Conservation (phyloP, 2,888 invertebrate species). For the Amphipyra tragopoginis region DNA sequence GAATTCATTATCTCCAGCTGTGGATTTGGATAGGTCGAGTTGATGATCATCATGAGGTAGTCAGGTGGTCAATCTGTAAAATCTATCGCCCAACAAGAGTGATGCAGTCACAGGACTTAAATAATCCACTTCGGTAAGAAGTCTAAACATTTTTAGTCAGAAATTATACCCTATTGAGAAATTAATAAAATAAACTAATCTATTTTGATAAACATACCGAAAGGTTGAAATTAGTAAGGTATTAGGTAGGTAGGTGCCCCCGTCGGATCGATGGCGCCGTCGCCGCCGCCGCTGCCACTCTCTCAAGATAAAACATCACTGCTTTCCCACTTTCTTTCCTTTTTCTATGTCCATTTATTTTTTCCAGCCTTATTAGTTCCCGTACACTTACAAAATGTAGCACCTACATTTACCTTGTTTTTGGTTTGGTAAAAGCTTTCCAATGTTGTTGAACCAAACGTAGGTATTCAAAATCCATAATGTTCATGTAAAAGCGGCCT, state of each 20-base stretch:
- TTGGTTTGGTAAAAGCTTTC: slow-evolving; percentile 38
- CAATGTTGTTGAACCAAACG: slow-evolving; percentile 22
- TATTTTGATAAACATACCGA: not conserved
- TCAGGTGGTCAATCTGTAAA: too few species aligned
- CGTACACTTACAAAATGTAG: slow-evolving; percentile 14
- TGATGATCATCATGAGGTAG: too few species aligned
- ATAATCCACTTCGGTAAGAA: too few species aligned
- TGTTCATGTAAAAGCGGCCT: slow-evolving; percentile 9
- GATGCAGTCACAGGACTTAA: too few species aligned
- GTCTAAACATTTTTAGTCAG: too few species aligned
- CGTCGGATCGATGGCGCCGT: not conserved
- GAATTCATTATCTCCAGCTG: too few species aligned
- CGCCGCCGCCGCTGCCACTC: slow-evolving; percentile 35
- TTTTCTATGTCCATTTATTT: slow-evolving; percentile 52
- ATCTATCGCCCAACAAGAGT: too few species aligned
- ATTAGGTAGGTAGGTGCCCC: slow-evolving; percentile 14
- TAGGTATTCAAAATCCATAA: slow-evolving; percentile 27
- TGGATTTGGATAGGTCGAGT: too few species aligned
- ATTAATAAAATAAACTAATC: not conserved
- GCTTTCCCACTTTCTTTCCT: slow-evolving; percentile 55
- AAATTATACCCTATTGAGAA: not conserved
- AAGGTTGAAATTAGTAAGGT: not conserved
- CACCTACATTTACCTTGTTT: slow-evolving; percentile 14
- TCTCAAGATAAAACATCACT: slow-evolving; percentile 54
- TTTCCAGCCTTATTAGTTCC: slow-evolving; percentile 42